phyloP scores from a whole-genome alignment of 2,113 vertebrate genomes.

The Toxotes chatareus region DNA sequence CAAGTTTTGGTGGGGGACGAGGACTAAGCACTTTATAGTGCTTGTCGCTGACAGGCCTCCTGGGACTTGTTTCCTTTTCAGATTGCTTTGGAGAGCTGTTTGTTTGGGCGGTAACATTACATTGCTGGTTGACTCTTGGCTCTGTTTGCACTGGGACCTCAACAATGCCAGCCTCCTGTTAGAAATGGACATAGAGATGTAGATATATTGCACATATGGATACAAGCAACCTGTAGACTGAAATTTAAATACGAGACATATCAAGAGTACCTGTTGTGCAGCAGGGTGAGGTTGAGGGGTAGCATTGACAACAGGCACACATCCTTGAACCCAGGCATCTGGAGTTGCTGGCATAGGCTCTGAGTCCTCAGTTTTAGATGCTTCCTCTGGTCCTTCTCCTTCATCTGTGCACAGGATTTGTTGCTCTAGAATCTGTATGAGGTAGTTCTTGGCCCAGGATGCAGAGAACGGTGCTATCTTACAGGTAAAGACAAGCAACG shows the following conservation, averaged over 20 bases:
- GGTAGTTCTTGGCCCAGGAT: constrained; percentile 77
- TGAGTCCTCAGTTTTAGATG: constrained; percentile 78
- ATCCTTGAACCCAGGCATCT: constrained; percentile 86
- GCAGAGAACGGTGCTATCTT: constrained; percentile 85
- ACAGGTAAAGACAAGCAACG: constrained; percentile 25
- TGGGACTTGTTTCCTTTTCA: constrained; percentile 33
- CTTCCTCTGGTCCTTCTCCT: constrained; percentile 72
- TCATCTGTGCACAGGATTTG: constrained; percentile 83
- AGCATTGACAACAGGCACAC: constrained; percentile 48
- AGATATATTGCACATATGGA: background rate
- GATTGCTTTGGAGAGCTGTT: constrained; percentile 7
- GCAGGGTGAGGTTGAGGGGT: background rate
- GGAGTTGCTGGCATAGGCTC: constrained; percentile 74
- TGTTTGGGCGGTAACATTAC: background rate
- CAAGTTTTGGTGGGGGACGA: background rate
- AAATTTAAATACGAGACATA: constrained; percentile 17
- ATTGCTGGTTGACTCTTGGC: constrained; percentile 5
- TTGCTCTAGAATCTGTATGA: constrained; percentile 80
- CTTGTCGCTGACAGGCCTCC: background rate
- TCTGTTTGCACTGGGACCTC: constrained; percentile 13
- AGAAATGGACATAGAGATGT: background rate
- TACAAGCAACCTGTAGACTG: background rate
- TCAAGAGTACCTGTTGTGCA: constrained; percentile 44
- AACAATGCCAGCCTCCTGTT: constrained; percentile 29
- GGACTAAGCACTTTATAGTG: background rate